Percentiles rank a stretch among this genome's conserved stretches.
phyloP scores from a whole-genome alignment of 1,140 invertebrate species.

The Penaeus vannamei region DNA sequence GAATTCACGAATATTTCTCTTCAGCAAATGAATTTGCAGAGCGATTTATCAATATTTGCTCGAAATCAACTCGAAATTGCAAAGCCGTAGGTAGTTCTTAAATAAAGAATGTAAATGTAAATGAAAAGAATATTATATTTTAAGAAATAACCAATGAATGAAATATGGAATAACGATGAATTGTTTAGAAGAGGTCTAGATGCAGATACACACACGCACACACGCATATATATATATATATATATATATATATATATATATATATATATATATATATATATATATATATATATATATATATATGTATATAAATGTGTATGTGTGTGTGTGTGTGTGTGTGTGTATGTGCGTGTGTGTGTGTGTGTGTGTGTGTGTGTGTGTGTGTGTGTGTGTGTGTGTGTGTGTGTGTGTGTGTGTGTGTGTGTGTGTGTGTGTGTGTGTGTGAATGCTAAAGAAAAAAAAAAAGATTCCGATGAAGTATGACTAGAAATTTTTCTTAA shows the following conservation, averaged over 20 bases:
- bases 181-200: not conserved
- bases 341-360: not conserved
- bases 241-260: not conserved
- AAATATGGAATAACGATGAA: too few species aligned
- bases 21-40: too few species aligned
- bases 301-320: not conserved
- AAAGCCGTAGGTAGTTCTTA: too few species aligned
- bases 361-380: conserved; percentile 19
- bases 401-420: conserved; percentile 3
- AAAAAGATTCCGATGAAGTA: not conserved
- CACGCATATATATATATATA: not conserved
- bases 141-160: too few species aligned
- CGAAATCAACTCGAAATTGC: too few species aligned
- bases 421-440: conserved; percentile 11
- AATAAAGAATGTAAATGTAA: too few species aligned
- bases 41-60: too few species aligned
- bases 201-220: not conserved
- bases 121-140: too few species aligned
- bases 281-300: not conserved
- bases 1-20: too few species aligned
- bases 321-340: not conserved
- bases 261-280: not conserved
- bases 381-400: conserved; percentile 19
- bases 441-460: not conserved
- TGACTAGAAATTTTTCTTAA: not conserved